Evolutionary conservation across 2,888 invertebrate genomes (phyloP).

Genomic region (Sicus ferrugineus): DNA sequence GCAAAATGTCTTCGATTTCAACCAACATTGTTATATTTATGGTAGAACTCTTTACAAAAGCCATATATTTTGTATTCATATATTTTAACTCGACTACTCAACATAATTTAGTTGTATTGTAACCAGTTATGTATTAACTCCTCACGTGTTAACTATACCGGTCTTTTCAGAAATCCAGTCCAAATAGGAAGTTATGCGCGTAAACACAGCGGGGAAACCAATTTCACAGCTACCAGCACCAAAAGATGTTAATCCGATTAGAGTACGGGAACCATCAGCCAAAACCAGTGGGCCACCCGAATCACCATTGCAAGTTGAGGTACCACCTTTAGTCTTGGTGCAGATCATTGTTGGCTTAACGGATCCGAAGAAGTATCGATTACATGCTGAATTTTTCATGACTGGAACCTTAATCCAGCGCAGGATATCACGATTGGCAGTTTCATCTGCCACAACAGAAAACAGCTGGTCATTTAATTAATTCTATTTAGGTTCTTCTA

Average conservation of each 20-base stretch:
- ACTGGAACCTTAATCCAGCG: background rate
- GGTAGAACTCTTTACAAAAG: too few species aligned
- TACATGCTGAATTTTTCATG: conserved; percentile 40
- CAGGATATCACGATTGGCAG: too few species aligned
- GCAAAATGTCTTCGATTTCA: too few species aligned
- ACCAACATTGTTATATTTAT: too few species aligned
- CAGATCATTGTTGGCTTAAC: background rate
- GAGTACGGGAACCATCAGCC: background rate
- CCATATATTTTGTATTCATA: too few species aligned
- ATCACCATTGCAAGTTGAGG: conserved; percentile 24
- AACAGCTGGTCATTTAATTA: too few species aligned
- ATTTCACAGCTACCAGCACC: conserved; percentile 51
- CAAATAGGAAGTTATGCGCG: conserved; percentile 54
- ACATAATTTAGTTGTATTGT: too few species aligned
- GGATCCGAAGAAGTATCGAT: conserved; percentile 36
- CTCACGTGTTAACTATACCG: too few species aligned
- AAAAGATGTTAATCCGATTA: conserved; percentile 16
- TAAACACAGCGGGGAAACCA: conserved; percentile 59
- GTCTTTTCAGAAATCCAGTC: conserved; percentile 55
- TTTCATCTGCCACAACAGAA: too few species aligned
- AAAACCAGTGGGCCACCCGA: conserved; percentile 26
- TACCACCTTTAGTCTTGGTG: conserved; percentile 3
- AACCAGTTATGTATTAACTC: too few species aligned
- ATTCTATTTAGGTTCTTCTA: too few species aligned
- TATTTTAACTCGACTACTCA: too few species aligned